phyloP scores from a whole-genome alignment of 2,113 vertebrate genomes.

The Oostethus manadensis region DNA sequence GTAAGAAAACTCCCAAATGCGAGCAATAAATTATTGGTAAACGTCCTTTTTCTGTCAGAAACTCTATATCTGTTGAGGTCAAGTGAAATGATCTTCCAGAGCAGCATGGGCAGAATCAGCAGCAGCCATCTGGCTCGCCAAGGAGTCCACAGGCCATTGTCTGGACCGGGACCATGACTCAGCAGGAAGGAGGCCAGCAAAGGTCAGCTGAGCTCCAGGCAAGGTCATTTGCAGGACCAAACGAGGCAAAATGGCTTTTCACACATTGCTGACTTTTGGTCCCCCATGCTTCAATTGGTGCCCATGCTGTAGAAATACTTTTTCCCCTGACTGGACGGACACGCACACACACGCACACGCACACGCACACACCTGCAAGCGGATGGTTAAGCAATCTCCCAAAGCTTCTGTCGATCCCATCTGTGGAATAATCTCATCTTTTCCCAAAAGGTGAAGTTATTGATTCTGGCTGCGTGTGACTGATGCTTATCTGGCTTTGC shows the following conservation, averaged over 20 bases:
- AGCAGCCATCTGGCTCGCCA: slow-evolving; percentile 38
- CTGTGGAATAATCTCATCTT: slow-evolving; percentile 56
- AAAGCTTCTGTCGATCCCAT: slow-evolving; percentile 41
- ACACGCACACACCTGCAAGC: slow-evolving; percentile 5
- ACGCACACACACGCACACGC: slow-evolving; percentile 10
- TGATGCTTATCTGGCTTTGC: slow-evolving; percentile 45
- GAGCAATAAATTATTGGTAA: too few species aligned
- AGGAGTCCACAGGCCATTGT: slow-evolving; percentile 32
- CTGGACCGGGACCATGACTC: slow-evolving; percentile 44
- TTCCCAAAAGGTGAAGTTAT: slow-evolving; percentile 54
- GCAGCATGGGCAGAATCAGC: background rate
- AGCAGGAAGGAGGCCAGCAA: slow-evolving; percentile 34
- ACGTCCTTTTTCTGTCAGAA: too few species aligned
- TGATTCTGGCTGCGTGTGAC: slow-evolving; percentile 43
- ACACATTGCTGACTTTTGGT: background rate
- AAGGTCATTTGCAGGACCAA: slow-evolving; percentile 30
- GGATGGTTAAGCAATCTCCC: slow-evolving; percentile 27
- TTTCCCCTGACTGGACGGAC: too few species aligned
- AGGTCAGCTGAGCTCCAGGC: slow-evolving; percentile 27
- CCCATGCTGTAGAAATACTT: too few species aligned
- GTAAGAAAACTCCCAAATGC: too few species aligned
- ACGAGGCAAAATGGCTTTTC: slow-evolving; percentile 6
- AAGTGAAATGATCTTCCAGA: background rate
- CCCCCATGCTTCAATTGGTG: too few species aligned
- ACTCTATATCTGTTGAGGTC: background rate